Base-by-base conservation (phyloP, 2,113 vertebrate genomes). In the Xyliphius kryptos region DNA sequence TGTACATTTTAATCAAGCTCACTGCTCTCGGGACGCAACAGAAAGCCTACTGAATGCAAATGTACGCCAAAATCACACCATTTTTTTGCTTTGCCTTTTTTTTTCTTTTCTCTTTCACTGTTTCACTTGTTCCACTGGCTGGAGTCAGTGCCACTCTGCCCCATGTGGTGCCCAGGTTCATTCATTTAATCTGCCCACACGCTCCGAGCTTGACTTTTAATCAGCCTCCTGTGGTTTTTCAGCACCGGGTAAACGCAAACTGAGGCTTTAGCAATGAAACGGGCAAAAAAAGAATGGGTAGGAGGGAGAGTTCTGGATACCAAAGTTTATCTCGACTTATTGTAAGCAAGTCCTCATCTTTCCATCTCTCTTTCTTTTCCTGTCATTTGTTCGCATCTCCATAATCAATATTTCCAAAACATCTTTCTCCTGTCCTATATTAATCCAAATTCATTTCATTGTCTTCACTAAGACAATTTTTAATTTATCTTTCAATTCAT, bases 1-100 rank as follows among this genome's bases (percentile, higher is more conserved):
- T 22, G 48, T 60, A 71, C 69, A 75, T 71, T 61, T 71, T 66
- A 71, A 78, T 71, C 26, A 66, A 62, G 19, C 65, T 70, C 44
- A 47, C 49, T 41, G 22, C 51, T 54, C 64, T 48, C 48, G 49
- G 52, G 63, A 60, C 17, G n/a, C 55, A 32, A 32, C 37, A 36
- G 22, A 47, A 21, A 20, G n/a, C 20, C 10, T 8, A 8, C 22
- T 9, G 69, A 70, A 74, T 74, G 72, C 69, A 68, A 73, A 72
- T 44, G 49, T 26, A 11, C 32, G 14, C 9, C 16, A 12, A 70
- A 66, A 52, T 54, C 32, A 36, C 54, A 19, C 54, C 26, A 13
- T 55, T 44, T 40, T 14, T 16, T 6, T 26, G 9, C 15, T 46
- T 9, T 19, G 12, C 20, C 17, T 21, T 17, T 52, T 16, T 46